Base-by-base conservation (phyloP, 2,113 vertebrate genomes). In the Solea solea region DNA sequence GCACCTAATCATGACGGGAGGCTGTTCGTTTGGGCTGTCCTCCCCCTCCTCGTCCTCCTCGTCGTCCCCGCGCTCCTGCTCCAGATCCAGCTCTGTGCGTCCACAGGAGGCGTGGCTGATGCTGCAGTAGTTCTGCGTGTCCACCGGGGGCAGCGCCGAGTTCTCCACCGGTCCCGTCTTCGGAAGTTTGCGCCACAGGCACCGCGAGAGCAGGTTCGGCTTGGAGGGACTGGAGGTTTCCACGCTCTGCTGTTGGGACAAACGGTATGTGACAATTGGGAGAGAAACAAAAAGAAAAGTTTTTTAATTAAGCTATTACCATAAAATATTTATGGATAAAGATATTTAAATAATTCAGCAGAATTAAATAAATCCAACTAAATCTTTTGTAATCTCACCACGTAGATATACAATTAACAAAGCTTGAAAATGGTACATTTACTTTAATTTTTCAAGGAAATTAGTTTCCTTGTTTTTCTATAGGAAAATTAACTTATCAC, bases 41-140 rank as follows among this genome's bases (percentile, higher is more conserved):
- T 60, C 91, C 14, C 70, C 76, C 0, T 11, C 72, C 5, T 80
- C 74, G 59, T 78, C 76, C 0, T 11, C 72, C 5, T 80, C 74
- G 59, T 78, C 71, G 56, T 77, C 64, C 2, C 69, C 56, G 4
- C 8, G 78, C 46, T 84, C 82, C 40, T 69, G 88, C 51, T 85
- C 91, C 46, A 85, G 83, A 13, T 93, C 84, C 42, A 93, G 73
- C 68, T 92, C 87, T 0, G 93, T 90, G 45, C 64, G 89, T 34
- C 91, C 88, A 44, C 95, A 93, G n/a, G 95, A 91, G 5, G 95
- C 93, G 0, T 95, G 96, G 89, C 94, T 96, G 77, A 97, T 95
- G 83, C 95, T 97, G 69, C 95, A 94, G 87, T 96, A 97, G 59
- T 91, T 95, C 58, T 95, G 94, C 9, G 88, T 89, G 72, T 94